Conservation (phyloP, 2,888 invertebrate species). For the Cryptophagus acutangulus region DNA sequence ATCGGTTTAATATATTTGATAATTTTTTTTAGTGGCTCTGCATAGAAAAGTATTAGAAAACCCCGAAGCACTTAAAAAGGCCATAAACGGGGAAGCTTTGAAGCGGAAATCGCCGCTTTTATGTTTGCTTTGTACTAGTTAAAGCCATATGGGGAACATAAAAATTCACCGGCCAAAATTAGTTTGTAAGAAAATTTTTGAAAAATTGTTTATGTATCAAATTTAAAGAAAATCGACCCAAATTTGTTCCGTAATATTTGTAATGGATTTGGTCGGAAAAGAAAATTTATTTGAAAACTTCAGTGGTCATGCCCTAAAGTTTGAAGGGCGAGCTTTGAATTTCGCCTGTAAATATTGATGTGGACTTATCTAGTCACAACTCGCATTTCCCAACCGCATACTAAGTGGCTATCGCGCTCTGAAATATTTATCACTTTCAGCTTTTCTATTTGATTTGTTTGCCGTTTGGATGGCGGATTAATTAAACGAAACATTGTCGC, state of each 20-base stretch:
- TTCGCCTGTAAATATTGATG: slow-evolving; percentile 20
- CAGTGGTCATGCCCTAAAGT: too few species aligned
- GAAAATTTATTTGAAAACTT: slow-evolving; percentile 4
- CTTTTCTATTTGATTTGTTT: too few species aligned
- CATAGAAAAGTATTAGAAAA: slow-evolving; percentile 2
- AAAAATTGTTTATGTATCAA: too few species aligned
- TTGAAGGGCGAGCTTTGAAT: slow-evolving; percentile 17
- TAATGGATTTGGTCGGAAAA: too few species aligned
- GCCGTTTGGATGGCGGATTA: too few species aligned
- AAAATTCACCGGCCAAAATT: slow-evolving; percentile 8
- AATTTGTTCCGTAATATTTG: too few species aligned
- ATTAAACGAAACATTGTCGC: too few species aligned
- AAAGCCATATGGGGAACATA: slow-evolving; percentile 10
- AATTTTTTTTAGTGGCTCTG: too few species aligned
- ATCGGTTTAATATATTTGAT: too few species aligned
- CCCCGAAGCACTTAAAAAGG: slow-evolving; percentile 5
- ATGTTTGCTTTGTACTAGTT: slow-evolving; percentile 9
- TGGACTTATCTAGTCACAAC: slow-evolving; percentile 17
- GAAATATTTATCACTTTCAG: slow-evolving; percentile 1
- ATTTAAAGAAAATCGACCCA: not conserved
- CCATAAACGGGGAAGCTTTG: slow-evolving; percentile 5
- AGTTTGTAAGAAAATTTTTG: too few species aligned
- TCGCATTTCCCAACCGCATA: slow-evolving; percentile 15
- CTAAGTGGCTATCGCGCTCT: not conserved
- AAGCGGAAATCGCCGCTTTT: slow-evolving; percentile 8